Percentiles rank a stretch among this genome's conserved stretches.
Conservation (phyloP, 2,797 vertebrate species). For the Anguilla obscura region DNA sequence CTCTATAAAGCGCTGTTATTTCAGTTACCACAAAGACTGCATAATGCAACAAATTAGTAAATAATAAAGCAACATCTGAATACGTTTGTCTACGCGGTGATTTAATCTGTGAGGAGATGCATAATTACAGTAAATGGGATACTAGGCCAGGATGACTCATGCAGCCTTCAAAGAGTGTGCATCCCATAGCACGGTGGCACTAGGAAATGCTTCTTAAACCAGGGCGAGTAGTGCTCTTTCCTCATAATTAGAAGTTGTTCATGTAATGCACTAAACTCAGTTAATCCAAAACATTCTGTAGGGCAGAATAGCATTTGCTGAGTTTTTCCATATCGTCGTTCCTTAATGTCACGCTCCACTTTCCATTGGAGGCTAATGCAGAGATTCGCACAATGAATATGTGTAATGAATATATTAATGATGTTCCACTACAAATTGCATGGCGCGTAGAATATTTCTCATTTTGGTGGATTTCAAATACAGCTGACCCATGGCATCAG, state of each 20-base stretch:
- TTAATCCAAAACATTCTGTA: constrained; percentile 1
- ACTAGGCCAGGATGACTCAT: not conserved
- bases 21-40: constrained; percentile 34
- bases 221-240: not conserved
- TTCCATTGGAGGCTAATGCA: constrained; percentile 29
- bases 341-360: constrained; percentile 46
- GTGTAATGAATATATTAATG: constrained; percentile 27
- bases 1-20: constrained; percentile 13
- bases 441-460: not conserved
- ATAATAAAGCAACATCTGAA: constrained; percentile 11
- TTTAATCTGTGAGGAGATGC: constrained; percentile 28
- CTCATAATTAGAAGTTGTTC: not conserved
- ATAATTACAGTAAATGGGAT: constrained; percentile 29
- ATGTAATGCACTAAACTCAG: constrained; percentile 1
- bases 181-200: not conserved
- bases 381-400: constrained; percentile 28
- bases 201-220: not conserved
- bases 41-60: constrained; percentile 31
- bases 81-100: constrained; percentile 22
- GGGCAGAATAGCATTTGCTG: not conserved
- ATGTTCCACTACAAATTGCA: not conserved
- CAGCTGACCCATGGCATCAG: not conserved
- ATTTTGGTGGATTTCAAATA: not conserved
- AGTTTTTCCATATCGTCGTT: not conserved
- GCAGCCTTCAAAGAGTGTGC: constrained; percentile 8